A percentile compares a stretch with the other conserved stretches of the same genome.
phyloP scores from a whole-genome alignment of 1,140 invertebrate species.

The Aphis craccivora region DNA sequence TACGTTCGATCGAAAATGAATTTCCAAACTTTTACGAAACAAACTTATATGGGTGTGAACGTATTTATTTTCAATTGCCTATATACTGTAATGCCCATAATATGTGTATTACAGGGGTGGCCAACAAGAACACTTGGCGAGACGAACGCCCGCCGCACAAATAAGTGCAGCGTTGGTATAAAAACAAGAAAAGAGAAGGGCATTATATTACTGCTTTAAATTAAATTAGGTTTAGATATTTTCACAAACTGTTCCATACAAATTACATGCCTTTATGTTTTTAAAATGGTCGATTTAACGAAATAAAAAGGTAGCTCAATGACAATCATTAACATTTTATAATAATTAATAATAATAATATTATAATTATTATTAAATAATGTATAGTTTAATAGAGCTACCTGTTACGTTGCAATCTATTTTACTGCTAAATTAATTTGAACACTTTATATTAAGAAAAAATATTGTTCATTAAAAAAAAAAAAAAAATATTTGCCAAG shows the following conservation, averaged over 20 bases:
- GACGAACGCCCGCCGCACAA: neutral
- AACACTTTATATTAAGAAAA: too few species aligned
- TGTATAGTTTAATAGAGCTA: too few species aligned
- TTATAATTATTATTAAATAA: too few species aligned
- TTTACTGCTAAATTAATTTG: too few species aligned
- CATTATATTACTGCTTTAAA: neutral
- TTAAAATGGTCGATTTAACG: neutral
- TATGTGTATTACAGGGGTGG: neutral
- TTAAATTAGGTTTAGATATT: neutral
- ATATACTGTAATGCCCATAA: neutral
- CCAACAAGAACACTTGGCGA: neutral
- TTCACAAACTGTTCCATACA: neutral
- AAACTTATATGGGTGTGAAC: slow-evolving; percentile 13
- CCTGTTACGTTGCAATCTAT: too few species aligned
- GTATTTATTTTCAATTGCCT: neutral
- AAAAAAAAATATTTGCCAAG: too few species aligned
- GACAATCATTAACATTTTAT: neutral
- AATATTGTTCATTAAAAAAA: too few species aligned
- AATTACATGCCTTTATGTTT: neutral
- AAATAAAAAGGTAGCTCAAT: neutral
- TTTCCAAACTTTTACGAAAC: neutral
- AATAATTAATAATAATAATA: neutral
- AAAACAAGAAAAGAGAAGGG: neutral
- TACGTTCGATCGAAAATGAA: neutral
- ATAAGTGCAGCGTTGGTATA: neutral